Evolutionary conservation across 1,140 invertebrate species (phyloP).

Genomic region (Nephotettix cincticeps): DNA sequence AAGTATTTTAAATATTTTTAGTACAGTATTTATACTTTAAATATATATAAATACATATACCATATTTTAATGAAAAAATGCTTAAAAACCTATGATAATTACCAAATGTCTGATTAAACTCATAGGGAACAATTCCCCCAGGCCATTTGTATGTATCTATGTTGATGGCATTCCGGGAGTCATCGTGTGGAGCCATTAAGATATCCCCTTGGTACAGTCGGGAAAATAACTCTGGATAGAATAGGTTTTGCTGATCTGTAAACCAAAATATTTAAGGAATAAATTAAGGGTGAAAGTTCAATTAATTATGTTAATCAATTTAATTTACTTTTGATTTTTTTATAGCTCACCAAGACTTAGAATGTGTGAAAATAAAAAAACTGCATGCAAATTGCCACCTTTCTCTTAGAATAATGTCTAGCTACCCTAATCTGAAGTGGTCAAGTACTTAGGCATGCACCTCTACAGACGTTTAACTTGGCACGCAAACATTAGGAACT

Average conservation of each 20-base stretch:
- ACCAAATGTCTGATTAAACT: conserved; percentile 23
- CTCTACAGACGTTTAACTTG: too few species aligned
- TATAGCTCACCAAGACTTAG: too few species aligned
- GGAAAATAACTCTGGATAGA: conserved; percentile 37
- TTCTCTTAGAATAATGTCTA: too few species aligned
- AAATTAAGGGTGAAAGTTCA: too few species aligned
- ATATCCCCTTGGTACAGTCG: conserved; percentile 40
- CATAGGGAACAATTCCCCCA: conserved; percentile 36
- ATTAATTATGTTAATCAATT: too few species aligned
- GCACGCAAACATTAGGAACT: too few species aligned
- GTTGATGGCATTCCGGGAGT: conserved; percentile 36
- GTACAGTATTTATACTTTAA: neutral
- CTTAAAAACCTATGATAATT: neutral
- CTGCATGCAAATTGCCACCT: too few species aligned
- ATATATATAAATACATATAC: neutral
- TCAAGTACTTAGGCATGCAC: too few species aligned
- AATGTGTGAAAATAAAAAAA: too few species aligned
- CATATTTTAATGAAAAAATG: neutral
- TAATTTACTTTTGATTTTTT: too few species aligned
- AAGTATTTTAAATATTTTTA: neutral
- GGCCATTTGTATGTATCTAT: conserved; percentile 37
- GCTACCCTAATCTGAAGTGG: too few species aligned
- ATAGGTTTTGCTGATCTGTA: neutral
- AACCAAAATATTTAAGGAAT: too few species aligned
- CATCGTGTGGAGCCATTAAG: conserved; percentile 27